phyloP scores from a whole-genome alignment of 2,113 vertebrate species.

The Chlorodrepanis virens region DNA sequence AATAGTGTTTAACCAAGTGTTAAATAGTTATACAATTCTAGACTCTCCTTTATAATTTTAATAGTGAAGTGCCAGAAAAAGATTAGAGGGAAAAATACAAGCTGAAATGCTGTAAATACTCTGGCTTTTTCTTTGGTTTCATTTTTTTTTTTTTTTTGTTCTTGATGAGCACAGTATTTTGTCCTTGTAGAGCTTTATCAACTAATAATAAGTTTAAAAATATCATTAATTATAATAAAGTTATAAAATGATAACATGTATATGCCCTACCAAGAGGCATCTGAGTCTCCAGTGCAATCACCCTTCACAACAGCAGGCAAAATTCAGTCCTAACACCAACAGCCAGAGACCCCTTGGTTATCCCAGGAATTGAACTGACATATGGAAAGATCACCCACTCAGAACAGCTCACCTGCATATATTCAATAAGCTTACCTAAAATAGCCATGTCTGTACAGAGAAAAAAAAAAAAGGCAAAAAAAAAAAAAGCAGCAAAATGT shows the following conservation, averaged over 20 bases:
- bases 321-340: not conserved
- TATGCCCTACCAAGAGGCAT: not conserved
- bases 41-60: constrained; percentile 45
- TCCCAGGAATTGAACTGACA: not conserved
- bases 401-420: not conserved
- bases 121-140: not conserved
- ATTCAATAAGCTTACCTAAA: not conserved
- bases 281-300: not conserved
- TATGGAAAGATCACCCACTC: not conserved
- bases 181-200: not conserved
- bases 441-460: not conserved
- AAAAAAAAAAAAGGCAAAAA: no score
- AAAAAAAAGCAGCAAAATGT: not conserved
- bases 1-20: constrained; percentile 64
- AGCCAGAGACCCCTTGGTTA: not conserved
- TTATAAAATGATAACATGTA: not conserved
- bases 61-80: constrained; percentile 33
- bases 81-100: not conserved
- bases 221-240: not conserved
- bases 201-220: not conserved
- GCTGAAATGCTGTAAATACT: not conserved
- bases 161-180: not conserved
- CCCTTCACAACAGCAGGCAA: not conserved
- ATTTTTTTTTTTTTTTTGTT: not conserved
- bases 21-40: constrained; percentile 58